These are phyloP conservation scores for Catotricha subobsoleta DNA, from an alignment of 2,888 invertebrate species.

Conservation along the genomic window DNA sequence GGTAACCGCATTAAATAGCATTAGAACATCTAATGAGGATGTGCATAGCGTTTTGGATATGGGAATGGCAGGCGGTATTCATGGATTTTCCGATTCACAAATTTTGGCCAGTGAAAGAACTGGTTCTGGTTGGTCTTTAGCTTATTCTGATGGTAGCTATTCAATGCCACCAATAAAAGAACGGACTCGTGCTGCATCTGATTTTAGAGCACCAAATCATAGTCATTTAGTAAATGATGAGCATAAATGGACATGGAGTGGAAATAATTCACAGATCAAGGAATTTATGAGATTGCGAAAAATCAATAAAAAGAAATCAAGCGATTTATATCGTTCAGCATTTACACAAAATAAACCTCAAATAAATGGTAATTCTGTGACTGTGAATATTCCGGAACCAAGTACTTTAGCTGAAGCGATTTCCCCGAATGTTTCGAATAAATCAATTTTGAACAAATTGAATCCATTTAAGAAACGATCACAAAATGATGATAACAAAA, in stretches of 20 bases:
- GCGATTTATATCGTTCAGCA: not conserved
- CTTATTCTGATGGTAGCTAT: conserved; percentile 32
- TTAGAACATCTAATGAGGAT: conserved; percentile 31
- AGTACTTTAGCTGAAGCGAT: not conserved
- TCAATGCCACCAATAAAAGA: conserved; percentile 22
- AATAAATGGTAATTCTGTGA: conserved; percentile 11
- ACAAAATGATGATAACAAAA: not conserved
- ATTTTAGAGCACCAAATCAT: conserved; percentile 25
- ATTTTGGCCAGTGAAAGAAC: conserved; percentile 50
- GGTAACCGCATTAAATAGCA: conserved; percentile 54
- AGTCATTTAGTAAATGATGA: not conserved
- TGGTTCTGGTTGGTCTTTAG: conserved; percentile 32
- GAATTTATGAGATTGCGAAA: conserved; percentile 9
- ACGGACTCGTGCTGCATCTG: conserved; percentile 43
- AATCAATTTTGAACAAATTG: conserved; percentile 19
- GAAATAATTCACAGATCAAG: conserved; percentile 28
- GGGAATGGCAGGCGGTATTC: conserved; percentile 30
- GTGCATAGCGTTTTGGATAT: conserved; percentile 12
- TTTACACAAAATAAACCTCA: conserved; percentile 15
- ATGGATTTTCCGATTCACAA: conserved; percentile 54
- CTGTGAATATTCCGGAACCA: conserved; percentile 6
- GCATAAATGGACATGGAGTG: conserved; percentile 31
- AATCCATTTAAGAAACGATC: conserved; percentile 25
- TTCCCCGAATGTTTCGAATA: conserved; percentile 9
- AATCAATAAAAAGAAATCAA: not conserved